phyloP scores from a whole-genome alignment of 2,888 invertebrate genomes.

The Aethes cnicana region DNA sequence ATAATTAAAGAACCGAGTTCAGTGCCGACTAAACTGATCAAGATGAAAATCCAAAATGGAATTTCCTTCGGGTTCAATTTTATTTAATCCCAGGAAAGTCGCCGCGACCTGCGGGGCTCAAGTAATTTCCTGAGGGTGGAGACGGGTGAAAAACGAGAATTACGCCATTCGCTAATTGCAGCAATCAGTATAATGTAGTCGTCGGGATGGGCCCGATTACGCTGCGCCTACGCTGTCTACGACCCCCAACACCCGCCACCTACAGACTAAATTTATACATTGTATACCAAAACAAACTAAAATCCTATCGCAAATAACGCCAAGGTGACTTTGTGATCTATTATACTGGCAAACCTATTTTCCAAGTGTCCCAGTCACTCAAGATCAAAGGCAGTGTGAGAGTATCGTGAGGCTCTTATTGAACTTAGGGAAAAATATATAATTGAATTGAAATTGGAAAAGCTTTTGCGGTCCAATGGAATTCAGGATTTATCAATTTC shows the following conservation, averaged over 20 bases:
- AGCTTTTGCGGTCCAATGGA: conserved; percentile 6
- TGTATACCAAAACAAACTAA: neutral
- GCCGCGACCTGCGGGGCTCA: conserved; percentile 69
- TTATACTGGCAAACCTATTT: too few relatives aligned
- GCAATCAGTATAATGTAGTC: conserved; percentile 82
- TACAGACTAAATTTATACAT: too few relatives aligned
- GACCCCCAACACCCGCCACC: too few relatives aligned
- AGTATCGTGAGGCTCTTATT: conserved; percentile 7
- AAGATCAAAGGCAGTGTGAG: conserved; percentile 4
- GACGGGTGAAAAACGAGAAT: conserved; percentile 76
- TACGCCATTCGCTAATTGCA: conserved; percentile 80
- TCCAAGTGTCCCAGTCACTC: neutral
- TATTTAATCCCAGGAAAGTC: conserved; percentile 73
- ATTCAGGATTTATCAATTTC: neutral
- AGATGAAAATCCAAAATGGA: conserved; percentile 67
- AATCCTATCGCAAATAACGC: neutral
- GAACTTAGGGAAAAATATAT: conserved; percentile 7
- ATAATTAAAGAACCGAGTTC: conserved; percentile 61
- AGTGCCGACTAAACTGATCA: conserved; percentile 61
- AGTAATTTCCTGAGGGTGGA: conserved; percentile 70
- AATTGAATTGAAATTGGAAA: conserved; percentile 13
- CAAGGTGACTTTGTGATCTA: too few relatives aligned
- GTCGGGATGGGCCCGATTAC: conserved; percentile 53
- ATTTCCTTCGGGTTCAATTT: conserved; percentile 74
- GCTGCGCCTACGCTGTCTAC: conserved; percentile 7